Evolutionary conservation across 2,113 vertebrate genomes (phyloP), one percentile per base, ranked within the genome.

Genomic region (Delphinus delphis): DNA sequence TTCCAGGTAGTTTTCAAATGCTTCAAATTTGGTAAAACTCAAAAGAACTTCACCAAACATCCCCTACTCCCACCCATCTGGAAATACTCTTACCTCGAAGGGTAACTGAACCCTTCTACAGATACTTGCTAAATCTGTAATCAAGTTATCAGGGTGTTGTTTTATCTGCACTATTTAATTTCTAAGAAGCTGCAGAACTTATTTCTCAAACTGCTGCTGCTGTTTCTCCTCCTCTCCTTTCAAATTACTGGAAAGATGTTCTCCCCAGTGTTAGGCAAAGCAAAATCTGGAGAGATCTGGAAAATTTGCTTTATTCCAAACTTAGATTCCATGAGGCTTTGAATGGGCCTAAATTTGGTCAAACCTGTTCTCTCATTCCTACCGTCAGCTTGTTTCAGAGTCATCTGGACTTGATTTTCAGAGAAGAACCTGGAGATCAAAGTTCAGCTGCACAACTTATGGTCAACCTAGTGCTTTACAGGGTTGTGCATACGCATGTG

Each of bases 391-490:
- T 81, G 26, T 70, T 82, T 96, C 83, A 63, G 26, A 62, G 36
- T 95, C 96, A 96, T 98, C 95, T 97, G 96, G 88, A 94, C 84
- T 97, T 97, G 93, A 97, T 97, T 98, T 98, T 95, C 63, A 87
- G 60, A 90, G 86, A 83, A 90, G 86, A 93, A 90, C 55, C 63
- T 88, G 53, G 79, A 68, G 53, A 87, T 93, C 63, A 82, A 86
- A 95, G 93, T 92, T 93, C 41, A 76, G n/a, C 50, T 44, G 47
- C 25, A 76, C 14, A 38, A 80, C 38, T 87, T 87, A 60, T 1
- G 77, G 86, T 76, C 84, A 79, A 58, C 12, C 14, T 31, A 21
- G 1, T 6, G 20, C 76, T 84, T 90, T 28, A 36, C 4, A 82
- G 62, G 9, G 26, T 68, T 71, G 26, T 82, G 67, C 50, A 31